Evolutionary conservation across 1,140 invertebrate species (phyloP).

Genomic region (Euwallacea fornicatus): DNA sequence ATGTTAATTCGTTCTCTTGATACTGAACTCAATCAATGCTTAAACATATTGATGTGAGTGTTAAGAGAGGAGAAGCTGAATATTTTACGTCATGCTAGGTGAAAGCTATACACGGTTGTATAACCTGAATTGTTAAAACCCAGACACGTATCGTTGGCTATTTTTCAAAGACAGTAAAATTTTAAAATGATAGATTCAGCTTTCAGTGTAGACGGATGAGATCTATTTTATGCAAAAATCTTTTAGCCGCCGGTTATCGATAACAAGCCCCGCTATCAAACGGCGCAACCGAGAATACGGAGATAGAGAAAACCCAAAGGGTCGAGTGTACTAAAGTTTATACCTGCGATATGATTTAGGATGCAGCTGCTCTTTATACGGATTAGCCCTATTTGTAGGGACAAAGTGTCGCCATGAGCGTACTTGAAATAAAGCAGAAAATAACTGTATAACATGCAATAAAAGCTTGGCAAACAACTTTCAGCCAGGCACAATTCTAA

Average conservation of each 20-base stretch:
- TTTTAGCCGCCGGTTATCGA: slow-evolving; percentile 24
- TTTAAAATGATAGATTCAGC: slow-evolving; percentile 26
- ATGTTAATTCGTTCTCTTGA: background rate
- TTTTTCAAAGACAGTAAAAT: slow-evolving; percentile 28
- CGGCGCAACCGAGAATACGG: slow-evolving; percentile 8
- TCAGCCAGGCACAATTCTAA: background rate
- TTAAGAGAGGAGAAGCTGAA: slow-evolving; percentile 6
- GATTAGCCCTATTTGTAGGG: background rate
- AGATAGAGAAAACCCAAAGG: slow-evolving; percentile 6
- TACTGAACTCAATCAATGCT: background rate
- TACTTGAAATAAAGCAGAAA: background rate
- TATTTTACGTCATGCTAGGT: slow-evolving; percentile 9
- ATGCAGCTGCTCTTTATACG: slow-evolving; percentile 7
- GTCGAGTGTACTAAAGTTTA: slow-evolving; percentile 13
- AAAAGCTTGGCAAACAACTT: background rate
- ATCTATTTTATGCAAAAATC: slow-evolving; percentile 31
- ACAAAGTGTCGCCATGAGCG: background rate
- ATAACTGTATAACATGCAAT: background rate
- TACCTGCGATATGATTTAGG: slow-evolving; percentile 1
- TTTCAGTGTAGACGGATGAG: slow-evolving; percentile 24
- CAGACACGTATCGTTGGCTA: slow-evolving; percentile 19
- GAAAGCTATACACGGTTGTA: slow-evolving; percentile 9
- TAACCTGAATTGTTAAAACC: slow-evolving; percentile 26
- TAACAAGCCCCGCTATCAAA: slow-evolving; percentile 17
- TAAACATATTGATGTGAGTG: background rate